phyloP scores from a whole-genome alignment of 2,888 invertebrate genomes.

The Shargacucullia verbasci region DNA sequence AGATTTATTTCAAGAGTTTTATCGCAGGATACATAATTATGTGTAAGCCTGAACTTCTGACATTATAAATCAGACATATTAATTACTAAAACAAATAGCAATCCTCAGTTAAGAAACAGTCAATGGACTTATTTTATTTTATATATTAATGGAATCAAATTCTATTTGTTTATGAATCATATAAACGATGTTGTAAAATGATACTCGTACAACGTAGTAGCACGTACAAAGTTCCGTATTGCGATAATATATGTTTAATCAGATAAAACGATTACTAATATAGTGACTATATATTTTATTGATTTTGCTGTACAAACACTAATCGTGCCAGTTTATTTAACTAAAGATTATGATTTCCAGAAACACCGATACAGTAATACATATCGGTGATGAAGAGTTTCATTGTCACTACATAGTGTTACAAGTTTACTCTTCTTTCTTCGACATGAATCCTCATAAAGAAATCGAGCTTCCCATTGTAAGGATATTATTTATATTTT shows the following conservation, averaged over 20 bases:
- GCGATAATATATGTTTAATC: slow-evolving; percentile 23
- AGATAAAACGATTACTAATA: slow-evolving; percentile 25
- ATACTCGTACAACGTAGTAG: slow-evolving; percentile 1
- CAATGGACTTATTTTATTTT: background rate
- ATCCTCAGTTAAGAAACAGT: background rate
- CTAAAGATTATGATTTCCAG: slow-evolving; percentile 72
- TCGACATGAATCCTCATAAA: slow-evolving; percentile 82
- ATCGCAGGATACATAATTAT: slow-evolving; percentile 90
- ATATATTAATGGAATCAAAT: background rate
- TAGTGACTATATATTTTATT: slow-evolving; percentile 22
- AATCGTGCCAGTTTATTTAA: slow-evolving; percentile 8
- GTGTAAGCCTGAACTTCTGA: slow-evolving; percentile 81
- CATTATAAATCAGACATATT: too few relatives aligned
- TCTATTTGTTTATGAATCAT: slow-evolving; percentile 3
- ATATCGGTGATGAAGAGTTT: slow-evolving; percentile 91
- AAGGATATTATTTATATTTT: slow-evolving; percentile 55
- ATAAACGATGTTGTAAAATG: background rate
- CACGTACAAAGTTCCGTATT: slow-evolving; percentile 11
- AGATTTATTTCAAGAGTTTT: slow-evolving; percentile 91
- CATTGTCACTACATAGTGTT: slow-evolving; percentile 92
- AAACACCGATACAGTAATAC: slow-evolving; percentile 91
- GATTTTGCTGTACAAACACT: slow-evolving; percentile 15
- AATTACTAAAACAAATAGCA: too few relatives aligned
- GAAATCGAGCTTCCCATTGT: slow-evolving; percentile 79
- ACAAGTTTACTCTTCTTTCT: slow-evolving; percentile 91